These are phyloP conservation scores for Alloscopus bannaensis DNA, from an alignment of 2,888 invertebrate species.

Conservation along the genomic window DNA sequence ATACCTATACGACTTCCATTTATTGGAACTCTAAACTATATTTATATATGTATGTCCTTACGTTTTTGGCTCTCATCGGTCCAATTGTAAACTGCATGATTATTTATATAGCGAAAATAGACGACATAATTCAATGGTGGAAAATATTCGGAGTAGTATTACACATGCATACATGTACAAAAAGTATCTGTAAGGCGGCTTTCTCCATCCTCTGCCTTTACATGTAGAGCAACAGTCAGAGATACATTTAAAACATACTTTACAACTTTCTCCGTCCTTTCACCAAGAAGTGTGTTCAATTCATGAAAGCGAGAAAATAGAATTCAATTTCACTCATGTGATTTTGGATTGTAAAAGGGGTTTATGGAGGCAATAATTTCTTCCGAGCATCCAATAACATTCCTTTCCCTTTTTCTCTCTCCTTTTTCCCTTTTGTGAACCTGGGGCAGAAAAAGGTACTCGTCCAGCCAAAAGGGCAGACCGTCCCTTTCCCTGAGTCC, in stretches of 20 bases:
- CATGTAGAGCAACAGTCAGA: slow-evolving; percentile 12
- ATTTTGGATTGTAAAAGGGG: slow-evolving; percentile 62
- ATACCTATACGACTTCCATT: not conserved
- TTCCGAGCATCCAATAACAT: slow-evolving; percentile 60
- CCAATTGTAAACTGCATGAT: slow-evolving; percentile 8
- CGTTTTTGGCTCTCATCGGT: not conserved
- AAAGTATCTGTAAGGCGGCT: too few relatives aligned
- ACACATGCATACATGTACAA: too few relatives aligned
- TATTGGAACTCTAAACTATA: not conserved
- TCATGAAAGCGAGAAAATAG: slow-evolving; percentile 34
- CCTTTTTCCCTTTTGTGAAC: slow-evolving; percentile 15
- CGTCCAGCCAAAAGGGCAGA: not conserved
- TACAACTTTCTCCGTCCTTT: slow-evolving; percentile 24
- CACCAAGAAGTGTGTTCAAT: not conserved
- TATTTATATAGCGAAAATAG: slow-evolving; percentile 11
- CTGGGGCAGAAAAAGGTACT: too few relatives aligned
- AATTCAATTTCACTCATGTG: slow-evolving; percentile 63
- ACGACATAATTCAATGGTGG: too few relatives aligned
- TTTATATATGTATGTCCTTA: not conserved
- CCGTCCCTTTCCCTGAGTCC: not conserved
- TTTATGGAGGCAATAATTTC: slow-evolving; percentile 64
- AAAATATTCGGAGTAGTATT: too few relatives aligned
- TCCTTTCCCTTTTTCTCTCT: slow-evolving; percentile 19
- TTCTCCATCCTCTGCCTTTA: not conserved
- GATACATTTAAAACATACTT: slow-evolving; percentile 9